phyloP scores from a whole-genome alignment of 2,888 invertebrate species.

The Euplagia quadripunctaria region DNA sequence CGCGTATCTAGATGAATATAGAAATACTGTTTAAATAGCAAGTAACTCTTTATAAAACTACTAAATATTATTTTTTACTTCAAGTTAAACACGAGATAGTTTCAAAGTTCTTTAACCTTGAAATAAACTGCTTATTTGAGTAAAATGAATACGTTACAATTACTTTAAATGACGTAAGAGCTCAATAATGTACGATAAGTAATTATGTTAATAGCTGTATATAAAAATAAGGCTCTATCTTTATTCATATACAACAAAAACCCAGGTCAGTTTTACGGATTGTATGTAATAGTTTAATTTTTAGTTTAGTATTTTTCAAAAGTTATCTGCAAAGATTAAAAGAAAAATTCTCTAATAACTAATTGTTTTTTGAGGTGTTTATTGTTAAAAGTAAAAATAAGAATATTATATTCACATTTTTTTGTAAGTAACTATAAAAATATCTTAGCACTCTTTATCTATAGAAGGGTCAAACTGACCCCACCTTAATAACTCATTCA shows the following conservation, averaged over 20 bases:
- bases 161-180: background rate
- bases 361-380: background rate
- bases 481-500: constrained; percentile 62
- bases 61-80: background rate
- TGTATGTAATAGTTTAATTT: background rate
- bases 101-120: background rate
- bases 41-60: background rate
- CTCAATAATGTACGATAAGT: background rate
- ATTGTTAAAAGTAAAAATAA: background rate
- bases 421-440: constrained; percentile 20
- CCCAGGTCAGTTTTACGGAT: background rate
- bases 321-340: background rate
- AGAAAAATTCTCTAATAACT: background rate
- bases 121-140: background rate
- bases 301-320: background rate
- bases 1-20: too few species aligned
- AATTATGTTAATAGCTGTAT: background rate
- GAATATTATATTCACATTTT: background rate
- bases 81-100: background rate
- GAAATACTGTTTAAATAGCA: too few species aligned
- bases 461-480: constrained; percentile 52
- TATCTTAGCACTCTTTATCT: constrained; percentile 25
- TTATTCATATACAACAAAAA: background rate
- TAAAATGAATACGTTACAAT: background rate
- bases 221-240: background rate